These are phyloP conservation scores for Ginglymostoma cirratum DNA, from an alignment of 2,113 vertebrate species.

Conservation along the genomic window DNA sequence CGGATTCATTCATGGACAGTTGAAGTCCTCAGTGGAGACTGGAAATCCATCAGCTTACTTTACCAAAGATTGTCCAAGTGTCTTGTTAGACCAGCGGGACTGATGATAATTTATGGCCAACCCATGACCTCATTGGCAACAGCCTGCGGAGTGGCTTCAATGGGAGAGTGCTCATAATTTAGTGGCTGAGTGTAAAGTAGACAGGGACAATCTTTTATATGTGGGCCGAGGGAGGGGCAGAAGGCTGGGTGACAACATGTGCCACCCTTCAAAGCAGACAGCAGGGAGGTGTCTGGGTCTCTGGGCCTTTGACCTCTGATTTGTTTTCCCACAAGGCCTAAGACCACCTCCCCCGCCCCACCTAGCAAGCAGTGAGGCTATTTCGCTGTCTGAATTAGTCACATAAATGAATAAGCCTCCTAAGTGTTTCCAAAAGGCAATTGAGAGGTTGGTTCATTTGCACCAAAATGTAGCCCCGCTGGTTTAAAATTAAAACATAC, in stretches of 20 bases:
- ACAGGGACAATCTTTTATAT: constrained; percentile 30
- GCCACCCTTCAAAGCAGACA: constrained; percentile 52
- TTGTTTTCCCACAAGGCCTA: constrained; percentile 50
- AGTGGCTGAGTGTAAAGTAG: not conserved
- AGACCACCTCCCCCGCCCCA: not conserved
- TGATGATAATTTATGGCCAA: constrained; percentile 22
- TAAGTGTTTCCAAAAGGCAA: constrained; percentile 25
- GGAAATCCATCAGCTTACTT: not conserved
- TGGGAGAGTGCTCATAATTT: not conserved
- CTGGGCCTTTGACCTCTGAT: constrained; percentile 54
- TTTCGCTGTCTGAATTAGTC: not conserved
- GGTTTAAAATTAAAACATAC: constrained; percentile 19
- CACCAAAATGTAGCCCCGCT: not conserved
- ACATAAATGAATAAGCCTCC: not conserved
- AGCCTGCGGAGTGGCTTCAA: constrained; percentile 25
- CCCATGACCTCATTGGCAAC: constrained; percentile 18
- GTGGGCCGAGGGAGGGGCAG: constrained; percentile 42
- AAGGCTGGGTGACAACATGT: constrained; percentile 43
- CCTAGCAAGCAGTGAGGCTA: not conserved
- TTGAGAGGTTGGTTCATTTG: not conserved
- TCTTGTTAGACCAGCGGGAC: not conserved
- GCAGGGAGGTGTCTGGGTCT: constrained; percentile 50
- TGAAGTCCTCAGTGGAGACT: not conserved
- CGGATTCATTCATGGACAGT: not conserved
- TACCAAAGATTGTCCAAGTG: not conserved